These are phyloP conservation scores for Gryllus bimaculatus DNA, from an alignment of 1,140 invertebrate genomes.

Conservation along the genomic window DNA sequence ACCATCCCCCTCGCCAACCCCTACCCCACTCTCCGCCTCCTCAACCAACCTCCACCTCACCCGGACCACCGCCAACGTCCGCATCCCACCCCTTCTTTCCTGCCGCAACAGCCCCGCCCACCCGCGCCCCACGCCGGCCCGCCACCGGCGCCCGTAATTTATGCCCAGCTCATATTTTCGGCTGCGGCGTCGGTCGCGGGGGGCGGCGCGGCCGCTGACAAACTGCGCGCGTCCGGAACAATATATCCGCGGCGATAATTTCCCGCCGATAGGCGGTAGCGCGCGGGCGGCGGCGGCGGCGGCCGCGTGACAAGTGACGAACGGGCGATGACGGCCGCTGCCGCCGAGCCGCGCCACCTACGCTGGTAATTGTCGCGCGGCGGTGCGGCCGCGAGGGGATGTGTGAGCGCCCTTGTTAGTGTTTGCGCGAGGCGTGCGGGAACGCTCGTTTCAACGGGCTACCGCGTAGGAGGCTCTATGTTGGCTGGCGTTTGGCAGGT, in stretches of 20 bases:
- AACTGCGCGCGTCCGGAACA: neutral
- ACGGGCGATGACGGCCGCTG: neutral
- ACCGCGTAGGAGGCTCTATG: neutral
- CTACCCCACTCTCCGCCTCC: no score
- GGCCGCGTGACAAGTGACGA: neutral
- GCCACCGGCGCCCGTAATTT: neutral
- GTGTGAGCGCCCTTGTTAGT: neutral
- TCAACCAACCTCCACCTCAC: no score
- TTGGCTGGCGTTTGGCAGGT: neutral
- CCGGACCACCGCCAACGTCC: no score
- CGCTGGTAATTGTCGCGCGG: neutral
- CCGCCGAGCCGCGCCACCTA: neutral
- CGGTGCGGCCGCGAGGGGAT: neutral
- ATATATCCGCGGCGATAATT: slow-evolving; percentile 4
- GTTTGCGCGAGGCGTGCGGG: neutral
- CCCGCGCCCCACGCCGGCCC: no score
- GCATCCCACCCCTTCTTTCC: no score
- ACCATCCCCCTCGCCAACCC: no score
- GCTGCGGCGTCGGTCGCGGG: neutral
- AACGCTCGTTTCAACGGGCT: no score
- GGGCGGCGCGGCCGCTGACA: neutral
- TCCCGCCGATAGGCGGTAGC: neutral
- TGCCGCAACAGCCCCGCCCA: neutral
- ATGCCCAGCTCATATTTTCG: neutral
- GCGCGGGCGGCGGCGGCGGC: no score